These are phyloP conservation scores for Doryteuthis pealeii DNA, from an alignment of 1,140 invertebrate genomes.

Conservation along the genomic window DNA sequence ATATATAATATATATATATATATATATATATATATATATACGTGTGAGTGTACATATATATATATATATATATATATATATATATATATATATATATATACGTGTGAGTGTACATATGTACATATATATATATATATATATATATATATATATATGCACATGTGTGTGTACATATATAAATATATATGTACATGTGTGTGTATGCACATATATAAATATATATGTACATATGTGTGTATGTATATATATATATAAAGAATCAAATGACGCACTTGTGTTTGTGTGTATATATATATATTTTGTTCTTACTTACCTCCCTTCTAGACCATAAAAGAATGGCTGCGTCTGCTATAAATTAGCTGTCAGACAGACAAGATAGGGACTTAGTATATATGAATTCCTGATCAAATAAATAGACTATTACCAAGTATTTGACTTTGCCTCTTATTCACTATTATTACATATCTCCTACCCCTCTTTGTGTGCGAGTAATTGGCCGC, in stretches of 20 bases:
- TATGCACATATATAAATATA: not conserved
- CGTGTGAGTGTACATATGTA: no score
- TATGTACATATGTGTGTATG: not conserved
- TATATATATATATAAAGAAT: not conserved
- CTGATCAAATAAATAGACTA: no score
- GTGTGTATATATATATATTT: not conserved
- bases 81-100: not conserved
- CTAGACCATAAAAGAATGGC: no score
- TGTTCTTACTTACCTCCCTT: no score
- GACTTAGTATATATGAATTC: no score
- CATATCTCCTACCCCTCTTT: no score
- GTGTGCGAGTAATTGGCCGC: no score
- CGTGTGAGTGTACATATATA: not conserved
- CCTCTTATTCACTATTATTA: no score
- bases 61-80: not conserved
- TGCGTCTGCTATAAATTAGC: no score
- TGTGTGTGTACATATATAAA: not conserved
- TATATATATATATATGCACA: conserved; percentile 1
- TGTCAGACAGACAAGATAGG: no score
- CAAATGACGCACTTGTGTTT: not conserved
- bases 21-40: not conserved
- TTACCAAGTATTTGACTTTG: no score
- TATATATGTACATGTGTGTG: not conserved
- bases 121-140: not conserved
- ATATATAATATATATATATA: not conserved